Evolutionary conservation across 37 sponge, comb jelly and placozoan species (phyloP).

Genomic region (Amphimedon queenslandica): DNA sequence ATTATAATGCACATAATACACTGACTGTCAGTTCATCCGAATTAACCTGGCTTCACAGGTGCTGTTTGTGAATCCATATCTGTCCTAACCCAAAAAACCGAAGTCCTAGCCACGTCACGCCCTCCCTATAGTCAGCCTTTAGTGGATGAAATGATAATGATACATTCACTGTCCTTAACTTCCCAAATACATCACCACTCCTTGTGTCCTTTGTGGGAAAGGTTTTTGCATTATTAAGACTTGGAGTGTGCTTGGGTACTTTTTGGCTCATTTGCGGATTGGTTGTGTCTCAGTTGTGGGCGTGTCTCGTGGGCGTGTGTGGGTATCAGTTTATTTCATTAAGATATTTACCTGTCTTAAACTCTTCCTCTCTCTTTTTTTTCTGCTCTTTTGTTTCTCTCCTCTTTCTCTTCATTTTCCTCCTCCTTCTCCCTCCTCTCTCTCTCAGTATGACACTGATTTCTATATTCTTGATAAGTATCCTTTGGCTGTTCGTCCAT

Average conservation of each 20-base stretch:
- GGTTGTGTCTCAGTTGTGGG: too few species aligned
- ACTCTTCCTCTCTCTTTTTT: slow-evolving; percentile 3
- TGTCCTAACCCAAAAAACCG: not conserved
- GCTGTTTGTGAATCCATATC: not conserved
- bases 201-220: too few species aligned
- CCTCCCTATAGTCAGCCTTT: too few species aligned
- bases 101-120: not conserved
- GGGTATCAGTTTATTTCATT: not conserved
- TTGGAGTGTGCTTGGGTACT: too few species aligned
- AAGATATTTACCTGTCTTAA: not conserved
- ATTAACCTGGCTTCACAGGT: too few species aligned
- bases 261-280: too few species aligned
- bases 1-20: not conserved
- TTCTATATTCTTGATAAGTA: slow-evolving; percentile 99
- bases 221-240: too few species aligned
- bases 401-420: not conserved
- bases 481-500: slow-evolving; percentile 95
- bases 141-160: too few species aligned
- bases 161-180: too few species aligned
- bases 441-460: slow-evolving; percentile 99
- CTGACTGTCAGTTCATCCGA: not conserved
- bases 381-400: not conserved
- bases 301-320: too few species aligned
- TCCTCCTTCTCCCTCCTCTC: not conserved
- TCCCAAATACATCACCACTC: too few species aligned